A percentile compares a stretch with the other conserved stretches of the same genome.
Conservation (phyloP, 2,797 vertebrate species). For the Cyclopterus lumpus region DNA sequence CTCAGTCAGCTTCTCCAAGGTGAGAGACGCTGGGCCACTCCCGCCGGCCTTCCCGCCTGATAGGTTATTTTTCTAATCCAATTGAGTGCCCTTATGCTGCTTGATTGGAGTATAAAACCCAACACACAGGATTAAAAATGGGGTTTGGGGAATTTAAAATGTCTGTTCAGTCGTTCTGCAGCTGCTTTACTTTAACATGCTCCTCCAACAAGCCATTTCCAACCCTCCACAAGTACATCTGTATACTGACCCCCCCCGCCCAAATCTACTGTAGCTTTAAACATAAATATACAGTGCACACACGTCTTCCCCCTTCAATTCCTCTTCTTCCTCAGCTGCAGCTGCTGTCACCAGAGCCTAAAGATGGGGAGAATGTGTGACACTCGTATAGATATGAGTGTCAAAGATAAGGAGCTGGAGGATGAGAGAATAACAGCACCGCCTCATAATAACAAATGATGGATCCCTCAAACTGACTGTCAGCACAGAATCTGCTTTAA, state of each 20-base stretch:
- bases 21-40: constrained; percentile 54
- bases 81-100: constrained; percentile 60
- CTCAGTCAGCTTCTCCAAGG: constrained; percentile 56
- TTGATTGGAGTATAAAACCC: constrained; percentile 70
- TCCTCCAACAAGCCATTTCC: constrained; percentile 18
- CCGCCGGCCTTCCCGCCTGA: constrained; percentile 32
- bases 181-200: constrained; percentile 39
- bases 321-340: constrained; percentile 31
- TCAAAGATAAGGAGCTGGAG: constrained; percentile 58
- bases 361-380: constrained; percentile 54
- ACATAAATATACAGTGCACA: constrained; percentile 14
- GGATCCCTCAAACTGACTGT: constrained; percentile 40
- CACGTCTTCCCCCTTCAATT: constrained; percentile 25
- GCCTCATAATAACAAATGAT: constrained; percentile 50
- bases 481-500: constrained; percentile 11
- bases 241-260: neutral
- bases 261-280: constrained; percentile 14
- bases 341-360: constrained; percentile 42
- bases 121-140: constrained; percentile 59
- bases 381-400: constrained; percentile 66
- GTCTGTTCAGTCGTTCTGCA: constrained; percentile 22
- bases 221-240: constrained; percentile 14
- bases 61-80: constrained; percentile 66
- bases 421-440: constrained; percentile 46
- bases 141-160: constrained; percentile 60